These are phyloP conservation scores for Nephrocerus scutellatus DNA, from an alignment of 2,888 invertebrate genomes.

Conservation along the genomic window DNA sequence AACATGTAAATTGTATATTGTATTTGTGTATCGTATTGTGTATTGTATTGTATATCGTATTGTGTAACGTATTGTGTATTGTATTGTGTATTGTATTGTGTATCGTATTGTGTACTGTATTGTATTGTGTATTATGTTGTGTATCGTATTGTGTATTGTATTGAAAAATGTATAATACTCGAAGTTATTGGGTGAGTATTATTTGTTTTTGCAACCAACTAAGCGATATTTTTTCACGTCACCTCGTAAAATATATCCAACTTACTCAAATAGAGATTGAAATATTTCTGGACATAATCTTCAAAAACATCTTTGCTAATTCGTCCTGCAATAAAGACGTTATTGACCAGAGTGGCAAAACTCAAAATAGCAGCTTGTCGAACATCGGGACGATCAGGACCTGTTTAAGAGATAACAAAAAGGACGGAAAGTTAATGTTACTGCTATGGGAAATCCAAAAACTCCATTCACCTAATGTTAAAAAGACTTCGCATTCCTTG, in stretches of 20 bases:
- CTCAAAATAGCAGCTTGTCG: slow-evolving; percentile 62
- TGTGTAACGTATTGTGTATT: no score
- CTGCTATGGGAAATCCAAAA: background rate
- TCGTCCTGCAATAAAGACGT: slow-evolving; percentile 51
- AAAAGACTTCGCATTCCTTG: slow-evolving; percentile 52
- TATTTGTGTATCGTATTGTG: no score
- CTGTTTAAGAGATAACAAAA: slow-evolving; percentile 18
- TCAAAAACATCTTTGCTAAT: slow-evolving; percentile 61
- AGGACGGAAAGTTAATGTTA: background rate
- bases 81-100: no score
- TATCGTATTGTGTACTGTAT: no score
- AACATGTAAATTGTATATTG: no score
- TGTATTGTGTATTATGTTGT: no score
- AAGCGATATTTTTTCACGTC: no score
- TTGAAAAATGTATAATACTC: background rate
- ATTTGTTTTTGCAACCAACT: no score
- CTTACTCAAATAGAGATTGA: slow-evolving; percentile 63
- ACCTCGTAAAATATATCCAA: slow-evolving; percentile 9
- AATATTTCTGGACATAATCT: slow-evolving; percentile 62
- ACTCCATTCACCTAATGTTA: slow-evolving; percentile 45
- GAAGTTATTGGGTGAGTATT: no score
- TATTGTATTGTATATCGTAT: no score
- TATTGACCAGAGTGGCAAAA: slow-evolving; percentile 62
- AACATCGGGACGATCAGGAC: slow-evolving; percentile 51
- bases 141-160: background rate